A percentile compares a stretch with the other conserved stretches of the same genome.
These are phyloP conservation scores for Anastrepha obliqua DNA, from an alignment of 1,140 invertebrate species.

Conservation along the genomic window DNA sequence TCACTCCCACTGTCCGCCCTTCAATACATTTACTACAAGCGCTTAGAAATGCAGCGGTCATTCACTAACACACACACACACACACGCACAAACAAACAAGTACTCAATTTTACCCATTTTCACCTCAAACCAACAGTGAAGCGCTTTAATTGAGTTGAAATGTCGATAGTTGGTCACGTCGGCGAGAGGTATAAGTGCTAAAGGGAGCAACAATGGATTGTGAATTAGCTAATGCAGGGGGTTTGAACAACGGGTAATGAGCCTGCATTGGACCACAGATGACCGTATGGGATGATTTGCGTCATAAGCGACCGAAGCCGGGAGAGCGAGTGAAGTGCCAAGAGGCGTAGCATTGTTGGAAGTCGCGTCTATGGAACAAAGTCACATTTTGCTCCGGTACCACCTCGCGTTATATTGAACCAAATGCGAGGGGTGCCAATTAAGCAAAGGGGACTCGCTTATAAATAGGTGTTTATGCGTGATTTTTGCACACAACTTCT, in stretches of 20 bases:
- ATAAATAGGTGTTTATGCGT: no score
- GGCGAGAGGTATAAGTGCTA: no score
- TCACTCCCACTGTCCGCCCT: not conserved
- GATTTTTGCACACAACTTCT: no score
- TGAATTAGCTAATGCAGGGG: not conserved
- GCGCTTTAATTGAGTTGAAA: slow-evolving; percentile 22
- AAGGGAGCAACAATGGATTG: no score
- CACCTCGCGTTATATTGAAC: no score
- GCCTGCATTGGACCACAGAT: not conserved
- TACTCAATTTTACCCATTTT: not conserved
- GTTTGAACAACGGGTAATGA: not conserved
- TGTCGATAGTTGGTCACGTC: not conserved
- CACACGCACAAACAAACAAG: not conserved
- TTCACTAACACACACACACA: not conserved
- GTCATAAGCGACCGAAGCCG: not conserved
- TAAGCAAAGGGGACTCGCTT: no score
- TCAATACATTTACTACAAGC: not conserved
- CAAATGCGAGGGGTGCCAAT: no score
- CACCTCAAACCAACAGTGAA: not conserved
- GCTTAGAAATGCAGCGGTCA: slow-evolving; percentile 2
- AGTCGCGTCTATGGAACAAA: no score
- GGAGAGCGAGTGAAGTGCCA: no score
- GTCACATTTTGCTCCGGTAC: no score
- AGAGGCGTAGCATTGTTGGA: no score
- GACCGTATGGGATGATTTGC: not conserved